Evolutionary conservation across 2,797 vertebrate species (phyloP), one percentile per base, ranked within the genome.

Genomic region (Catharus ustulatus): DNA sequence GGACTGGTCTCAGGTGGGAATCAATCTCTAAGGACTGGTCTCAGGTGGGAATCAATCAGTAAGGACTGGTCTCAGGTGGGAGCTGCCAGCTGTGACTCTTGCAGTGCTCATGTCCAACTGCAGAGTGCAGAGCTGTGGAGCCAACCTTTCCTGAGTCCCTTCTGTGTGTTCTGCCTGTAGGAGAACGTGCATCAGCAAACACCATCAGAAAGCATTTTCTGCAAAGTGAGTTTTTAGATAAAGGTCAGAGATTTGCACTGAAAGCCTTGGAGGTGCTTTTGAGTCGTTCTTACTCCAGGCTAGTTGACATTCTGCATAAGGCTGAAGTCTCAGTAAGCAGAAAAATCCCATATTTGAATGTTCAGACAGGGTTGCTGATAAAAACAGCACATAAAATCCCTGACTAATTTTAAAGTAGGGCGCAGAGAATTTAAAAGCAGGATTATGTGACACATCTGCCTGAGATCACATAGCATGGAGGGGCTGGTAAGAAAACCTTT

Each of bases 191-290:
- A 19, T 71, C 88, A 91, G 69, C 73, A 88, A 87, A 72, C 55
- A 61, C 58, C 6, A 29, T 43, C 57, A 74, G 78, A 93, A 89
- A 77, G 6, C 13, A 43, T 95, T 94, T 94, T 59, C 83, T 71
- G 23, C 57, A 27, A 76, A 90, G 40, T 24, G 11, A n/a, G 42
- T 8, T 86, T 92, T 94, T 77, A 82, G 71, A 62, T 88, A 96
- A 96, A 95, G 95, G 88, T 88, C 93, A 93, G 74, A 89, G 91
- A 90, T 89, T 58, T 90, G 64, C 42, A 58, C 45, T 80, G 54
- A 79, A 90, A 96, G 87, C 90, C 89, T 89, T 75, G 62, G 68
- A 95, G 82, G 43, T 79, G 71, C 29, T 88, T 88, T 90, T 0
- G 2, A 74, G 45, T 55, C 0, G 1, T 79, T 32, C 63, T 93